A percentile compares a stretch with the other conserved stretches of the same genome.
Conservation (phyloP, 2,888 invertebrate species). For the Caradrina kadenii region DNA sequence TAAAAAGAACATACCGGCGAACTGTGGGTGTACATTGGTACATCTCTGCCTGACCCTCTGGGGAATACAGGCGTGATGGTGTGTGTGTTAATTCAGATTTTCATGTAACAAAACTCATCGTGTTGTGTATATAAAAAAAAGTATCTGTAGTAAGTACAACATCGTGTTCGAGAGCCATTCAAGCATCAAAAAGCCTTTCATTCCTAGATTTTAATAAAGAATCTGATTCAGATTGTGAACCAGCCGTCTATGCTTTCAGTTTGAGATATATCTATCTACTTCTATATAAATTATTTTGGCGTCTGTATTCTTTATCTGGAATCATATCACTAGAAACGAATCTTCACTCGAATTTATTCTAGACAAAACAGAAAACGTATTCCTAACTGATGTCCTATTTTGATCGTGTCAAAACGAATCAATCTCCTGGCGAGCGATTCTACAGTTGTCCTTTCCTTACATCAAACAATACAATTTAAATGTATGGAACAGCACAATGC, state of each 20-base stretch:
- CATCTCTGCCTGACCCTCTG: no score
- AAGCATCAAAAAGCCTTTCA: neutral
- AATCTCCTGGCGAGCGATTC: constrained; percentile 34
- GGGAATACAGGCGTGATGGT: no score
- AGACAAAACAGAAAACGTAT: constrained; percentile 43
- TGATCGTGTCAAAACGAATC: constrained; percentile 45
- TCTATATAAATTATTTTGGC: neutral
- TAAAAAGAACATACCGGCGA: no score
- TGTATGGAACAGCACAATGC: constrained; percentile 42
- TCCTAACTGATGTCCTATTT: constrained; percentile 30
- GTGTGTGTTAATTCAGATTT: neutral
- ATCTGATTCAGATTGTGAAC: neutral
- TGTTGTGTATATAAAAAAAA: neutral
- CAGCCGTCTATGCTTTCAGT: neutral
- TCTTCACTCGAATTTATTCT: constrained; percentile 21
- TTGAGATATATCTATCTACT: neutral
- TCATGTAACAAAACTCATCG: neutral
- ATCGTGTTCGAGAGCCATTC: neutral
- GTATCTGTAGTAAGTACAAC: neutral
- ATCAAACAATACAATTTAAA: constrained; percentile 53
- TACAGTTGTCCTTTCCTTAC: constrained; percentile 43
- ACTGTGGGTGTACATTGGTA: no score
- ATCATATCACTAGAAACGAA: constrained; percentile 29
- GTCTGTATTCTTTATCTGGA: constrained; percentile 26
- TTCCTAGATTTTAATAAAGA: neutral